Percentiles rank a stretch among this genome's conserved stretches.
These are phyloP conservation scores for Nomada ruficornis DNA, from an alignment of 2,888 invertebrate genomes.

Conservation along the genomic window DNA sequence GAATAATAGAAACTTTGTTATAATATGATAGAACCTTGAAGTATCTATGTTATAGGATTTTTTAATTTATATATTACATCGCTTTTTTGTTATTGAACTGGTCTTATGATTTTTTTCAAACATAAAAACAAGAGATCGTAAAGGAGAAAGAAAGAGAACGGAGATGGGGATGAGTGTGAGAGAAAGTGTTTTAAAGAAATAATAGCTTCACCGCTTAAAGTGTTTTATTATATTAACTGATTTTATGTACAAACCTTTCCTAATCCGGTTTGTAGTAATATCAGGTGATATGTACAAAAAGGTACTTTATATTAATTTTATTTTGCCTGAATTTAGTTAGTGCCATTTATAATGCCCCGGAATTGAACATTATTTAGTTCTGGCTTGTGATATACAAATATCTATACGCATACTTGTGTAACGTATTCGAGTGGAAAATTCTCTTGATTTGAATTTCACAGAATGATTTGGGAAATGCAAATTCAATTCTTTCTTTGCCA, in stretches of 20 bases:
- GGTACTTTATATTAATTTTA: slow-evolving; percentile 24
- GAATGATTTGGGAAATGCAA: slow-evolving; percentile 6
- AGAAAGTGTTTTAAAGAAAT: slow-evolving; percentile 2
- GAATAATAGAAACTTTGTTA: background rate
- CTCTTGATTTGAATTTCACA: background rate
- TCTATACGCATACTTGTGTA: slow-evolving; percentile 17
- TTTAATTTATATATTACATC: slow-evolving; percentile 5
- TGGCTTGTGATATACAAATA: slow-evolving; percentile 9
- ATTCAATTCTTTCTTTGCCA: background rate
- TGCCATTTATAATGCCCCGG: slow-evolving; percentile 42
- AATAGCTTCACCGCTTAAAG: slow-evolving; percentile 1
- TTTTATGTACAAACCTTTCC: slow-evolving; percentile 5
- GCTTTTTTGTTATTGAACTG: background rate
- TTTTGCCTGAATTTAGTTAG: slow-evolving; percentile 29
- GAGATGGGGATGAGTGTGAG: slow-evolving; percentile 5
- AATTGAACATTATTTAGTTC: slow-evolving; percentile 35
- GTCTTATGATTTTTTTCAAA: slow-evolving; percentile 3
- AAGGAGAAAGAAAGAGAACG: background rate
- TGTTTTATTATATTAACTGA: slow-evolving; percentile 15
- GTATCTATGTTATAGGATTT: slow-evolving; percentile 14
- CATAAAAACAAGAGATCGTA: background rate
- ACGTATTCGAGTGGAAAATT: slow-evolving; percentile 34
- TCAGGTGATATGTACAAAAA: slow-evolving; percentile 22
- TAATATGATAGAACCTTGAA: slow-evolving; percentile 18
- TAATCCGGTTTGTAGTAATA: slow-evolving; percentile 13